phyloP scores from a whole-genome alignment of 2,797 vertebrate genomes.

The Lophius americanus region DNA sequence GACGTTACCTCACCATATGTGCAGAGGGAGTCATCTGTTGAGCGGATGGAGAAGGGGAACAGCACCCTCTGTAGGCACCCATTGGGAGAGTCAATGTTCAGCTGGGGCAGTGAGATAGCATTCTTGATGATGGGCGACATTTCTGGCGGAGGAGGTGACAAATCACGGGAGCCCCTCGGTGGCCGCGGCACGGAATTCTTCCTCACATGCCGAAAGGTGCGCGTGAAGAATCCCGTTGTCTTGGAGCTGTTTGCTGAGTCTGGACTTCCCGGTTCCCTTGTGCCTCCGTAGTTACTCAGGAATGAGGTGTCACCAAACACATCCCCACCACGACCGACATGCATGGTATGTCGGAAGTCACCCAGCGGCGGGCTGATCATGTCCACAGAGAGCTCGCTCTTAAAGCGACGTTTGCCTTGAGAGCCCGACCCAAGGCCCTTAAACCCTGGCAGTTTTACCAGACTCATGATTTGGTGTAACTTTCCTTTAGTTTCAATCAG shows the following conservation, averaged over 20 bases:
- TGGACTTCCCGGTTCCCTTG: conserved; percentile 60
- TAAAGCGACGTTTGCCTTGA: conserved; percentile 87
- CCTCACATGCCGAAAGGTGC: conserved; percentile 87
- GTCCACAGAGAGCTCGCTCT: conserved; percentile 88
- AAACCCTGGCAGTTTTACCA: conserved; percentile 90
- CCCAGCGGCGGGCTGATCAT: conserved; percentile 95
- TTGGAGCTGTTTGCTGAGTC: conserved; percentile 75
- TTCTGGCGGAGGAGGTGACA: conserved; percentile 84
- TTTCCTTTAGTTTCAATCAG: conserved; percentile 36
- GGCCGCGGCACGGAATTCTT: conserved; percentile 66
- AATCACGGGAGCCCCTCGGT: conserved; percentile 66
- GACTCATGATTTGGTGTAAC: conserved; percentile 83
- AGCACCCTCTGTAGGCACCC: conserved; percentile 76
- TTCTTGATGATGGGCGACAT: conserved; percentile 97
- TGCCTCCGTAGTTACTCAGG: conserved; percentile 90
- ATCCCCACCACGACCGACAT: conserved; percentile 93
- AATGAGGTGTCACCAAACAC: conserved; percentile 97
- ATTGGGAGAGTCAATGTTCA: conserved; percentile 83
- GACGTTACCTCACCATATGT: conserved; percentile 84
- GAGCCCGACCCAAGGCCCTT: conserved; percentile 88
- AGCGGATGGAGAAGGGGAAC: conserved; percentile 82
- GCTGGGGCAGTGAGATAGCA: conserved; percentile 91
- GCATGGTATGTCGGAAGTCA: conserved; percentile 98
- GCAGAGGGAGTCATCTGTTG: conserved; percentile 80
- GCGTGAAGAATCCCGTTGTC: conserved; percentile 83